Percentiles rank a stretch among this genome's conserved stretches.
Evolutionary conservation across 2,113 vertebrate genomes (phyloP).

Genomic region (Odocoileus virginianus): DNA sequence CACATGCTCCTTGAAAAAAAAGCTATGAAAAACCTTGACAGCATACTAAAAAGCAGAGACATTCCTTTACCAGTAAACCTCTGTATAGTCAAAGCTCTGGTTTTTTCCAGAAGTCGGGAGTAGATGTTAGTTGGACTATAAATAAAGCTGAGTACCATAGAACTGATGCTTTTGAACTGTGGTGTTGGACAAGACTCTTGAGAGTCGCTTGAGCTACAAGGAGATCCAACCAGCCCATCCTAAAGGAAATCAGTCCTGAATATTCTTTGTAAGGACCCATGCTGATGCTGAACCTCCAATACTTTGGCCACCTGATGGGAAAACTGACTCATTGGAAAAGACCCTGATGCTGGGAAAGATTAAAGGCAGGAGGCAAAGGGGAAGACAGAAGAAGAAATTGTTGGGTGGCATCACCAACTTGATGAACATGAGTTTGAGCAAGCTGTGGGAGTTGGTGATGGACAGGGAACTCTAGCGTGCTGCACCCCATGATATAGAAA

Average conservation of each 20-base stretch:
- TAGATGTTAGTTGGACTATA: neutral
- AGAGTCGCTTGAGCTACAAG: neutral
- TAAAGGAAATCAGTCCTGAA: neutral
- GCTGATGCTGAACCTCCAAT: neutral
- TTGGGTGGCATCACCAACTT: neutral
- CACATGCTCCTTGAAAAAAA: neutral
- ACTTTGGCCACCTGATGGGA: neutral
- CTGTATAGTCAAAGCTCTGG: neutral
- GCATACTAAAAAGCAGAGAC: neutral
- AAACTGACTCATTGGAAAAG: neutral
- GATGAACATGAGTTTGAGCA: neutral
- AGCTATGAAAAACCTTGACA: neutral
- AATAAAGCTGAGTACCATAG: neutral
- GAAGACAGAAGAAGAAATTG: neutral
- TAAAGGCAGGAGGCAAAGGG: neutral
- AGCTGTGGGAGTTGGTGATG: too few species aligned
- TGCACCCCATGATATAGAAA: too few species aligned
- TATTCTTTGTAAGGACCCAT: neutral
- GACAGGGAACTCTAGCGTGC: too few species aligned
- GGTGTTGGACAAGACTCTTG: neutral
- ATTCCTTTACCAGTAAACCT: neutral
- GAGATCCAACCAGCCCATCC: neutral
- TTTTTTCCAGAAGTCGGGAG: neutral
- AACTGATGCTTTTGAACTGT: neutral
- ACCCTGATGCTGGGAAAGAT: neutral